These are phyloP conservation scores for Thymelicus acteon DNA, from an alignment of 2,888 invertebrate genomes.

Conservation along the genomic window DNA sequence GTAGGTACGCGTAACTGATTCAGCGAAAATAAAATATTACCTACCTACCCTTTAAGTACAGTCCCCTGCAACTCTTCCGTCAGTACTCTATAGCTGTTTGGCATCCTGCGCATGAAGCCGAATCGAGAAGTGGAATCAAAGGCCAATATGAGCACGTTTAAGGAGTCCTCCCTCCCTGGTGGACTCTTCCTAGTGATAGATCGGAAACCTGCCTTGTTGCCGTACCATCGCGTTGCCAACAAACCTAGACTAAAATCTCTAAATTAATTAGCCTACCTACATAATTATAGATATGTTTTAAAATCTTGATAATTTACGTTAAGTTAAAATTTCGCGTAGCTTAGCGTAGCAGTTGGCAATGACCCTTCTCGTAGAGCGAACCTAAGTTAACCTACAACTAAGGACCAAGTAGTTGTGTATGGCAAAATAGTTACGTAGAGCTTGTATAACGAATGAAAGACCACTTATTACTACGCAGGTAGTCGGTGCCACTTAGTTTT, in stretches of 20 bases:
- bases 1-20: no score
- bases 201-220: conserved; percentile 61
- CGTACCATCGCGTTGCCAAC: conserved; percentile 59
- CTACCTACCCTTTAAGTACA: conserved; percentile 87
- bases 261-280: neutral
- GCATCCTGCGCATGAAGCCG: conserved; percentile 91
- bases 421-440: no score
- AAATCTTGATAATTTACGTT: no score
- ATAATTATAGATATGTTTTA: no score
- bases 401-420: no score
- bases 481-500: neutral
- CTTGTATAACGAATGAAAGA: no score
- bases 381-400: no score
- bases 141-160: conserved; percentile 93
- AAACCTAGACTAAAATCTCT: conserved; percentile 48
- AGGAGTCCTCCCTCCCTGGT: conserved; percentile 46
- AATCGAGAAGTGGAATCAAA: conserved; percentile 95
- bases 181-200: conserved; percentile 42
- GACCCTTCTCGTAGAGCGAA: no score
- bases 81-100: conserved; percentile 89
- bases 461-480: no score
- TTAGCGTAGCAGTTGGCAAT: no score
- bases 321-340: no score
- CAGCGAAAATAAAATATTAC: neutral
- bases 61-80: conserved; percentile 85